Conservation (phyloP, 2,113 vertebrate species). For the Aix galericulata region DNA sequence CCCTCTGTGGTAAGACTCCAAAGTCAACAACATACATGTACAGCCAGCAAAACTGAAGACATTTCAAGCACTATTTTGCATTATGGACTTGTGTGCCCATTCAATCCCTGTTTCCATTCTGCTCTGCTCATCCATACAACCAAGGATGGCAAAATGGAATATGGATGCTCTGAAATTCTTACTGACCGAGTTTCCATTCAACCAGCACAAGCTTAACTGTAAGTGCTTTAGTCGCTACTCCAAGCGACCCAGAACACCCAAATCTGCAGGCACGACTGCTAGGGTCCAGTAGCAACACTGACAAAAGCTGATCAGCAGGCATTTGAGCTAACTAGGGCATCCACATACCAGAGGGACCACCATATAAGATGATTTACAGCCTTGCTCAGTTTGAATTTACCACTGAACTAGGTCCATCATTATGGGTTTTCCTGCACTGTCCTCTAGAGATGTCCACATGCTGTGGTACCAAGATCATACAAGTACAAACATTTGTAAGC, state of each 20-base stretch:
- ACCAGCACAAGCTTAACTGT: not conserved
- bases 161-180: not conserved
- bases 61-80: not conserved
- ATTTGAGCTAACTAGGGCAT: not conserved
- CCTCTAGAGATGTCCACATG: not conserved
- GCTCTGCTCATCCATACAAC: not conserved
- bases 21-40: not conserved
- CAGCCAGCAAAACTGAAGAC: not conserved
- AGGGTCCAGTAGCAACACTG: rapidly evolving
- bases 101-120: not conserved
- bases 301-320: not conserved
- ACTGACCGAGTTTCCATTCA: not conserved
- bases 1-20: rapidly evolving
- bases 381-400: not conserved
- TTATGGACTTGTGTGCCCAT: not conserved
- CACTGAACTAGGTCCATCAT: not conserved
- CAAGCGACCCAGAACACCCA: rapidly evolving
- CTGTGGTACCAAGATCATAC: not conserved
- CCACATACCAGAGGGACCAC: rapidly evolving
- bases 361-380: not conserved
- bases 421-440: not conserved
- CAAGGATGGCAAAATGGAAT: not conserved
- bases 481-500: rapidly evolving
- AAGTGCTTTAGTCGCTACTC: not conserved
- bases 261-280: rapidly evolving